Evolutionary conservation across 1,140 invertebrate species (phyloP).

Genomic region (Platorchestia sp.): DNA sequence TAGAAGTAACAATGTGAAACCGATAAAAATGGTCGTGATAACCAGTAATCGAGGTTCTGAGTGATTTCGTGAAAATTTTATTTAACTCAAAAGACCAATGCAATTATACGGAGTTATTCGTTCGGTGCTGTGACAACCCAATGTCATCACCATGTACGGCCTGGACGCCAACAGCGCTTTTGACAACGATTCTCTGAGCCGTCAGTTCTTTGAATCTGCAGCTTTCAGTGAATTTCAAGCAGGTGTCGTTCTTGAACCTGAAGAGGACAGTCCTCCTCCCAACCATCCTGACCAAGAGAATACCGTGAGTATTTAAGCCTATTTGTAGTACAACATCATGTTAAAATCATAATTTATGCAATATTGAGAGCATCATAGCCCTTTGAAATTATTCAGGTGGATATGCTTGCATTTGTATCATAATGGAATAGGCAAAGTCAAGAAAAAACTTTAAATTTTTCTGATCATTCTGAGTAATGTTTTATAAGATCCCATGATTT

Average conservation of each 20-base stretch:
- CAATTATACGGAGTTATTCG: background rate
- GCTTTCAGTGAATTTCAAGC: slow-evolving; percentile 68
- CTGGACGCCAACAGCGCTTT: slow-evolving; percentile 60
- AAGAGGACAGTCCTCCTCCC: slow-evolving; percentile 62
- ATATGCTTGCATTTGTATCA: too few species aligned
- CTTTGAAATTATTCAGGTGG: too few species aligned
- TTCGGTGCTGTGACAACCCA: background rate
- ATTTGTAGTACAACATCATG: background rate
- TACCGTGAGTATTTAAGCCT: slow-evolving; percentile 55
- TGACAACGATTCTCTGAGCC: slow-evolving; percentile 66
- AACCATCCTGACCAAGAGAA: slow-evolving; percentile 62
- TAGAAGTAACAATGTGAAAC: background rate
- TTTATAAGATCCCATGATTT: too few species aligned
- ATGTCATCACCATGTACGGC: slow-evolving; percentile 60
- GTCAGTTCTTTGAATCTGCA: slow-evolving; percentile 67
- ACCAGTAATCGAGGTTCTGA: background rate
- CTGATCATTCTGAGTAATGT: too few species aligned
- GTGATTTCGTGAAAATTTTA: background rate
- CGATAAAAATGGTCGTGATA: background rate
- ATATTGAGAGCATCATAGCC: too few species aligned
- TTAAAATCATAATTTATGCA: background rate
- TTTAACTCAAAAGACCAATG: background rate
- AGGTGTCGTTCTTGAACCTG: slow-evolving; percentile 65
- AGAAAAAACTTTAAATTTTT: too few species aligned
- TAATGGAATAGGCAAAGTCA: too few species aligned